phyloP scores from a whole-genome alignment of 2,113 vertebrate species.

The Silurus glanis region DNA sequence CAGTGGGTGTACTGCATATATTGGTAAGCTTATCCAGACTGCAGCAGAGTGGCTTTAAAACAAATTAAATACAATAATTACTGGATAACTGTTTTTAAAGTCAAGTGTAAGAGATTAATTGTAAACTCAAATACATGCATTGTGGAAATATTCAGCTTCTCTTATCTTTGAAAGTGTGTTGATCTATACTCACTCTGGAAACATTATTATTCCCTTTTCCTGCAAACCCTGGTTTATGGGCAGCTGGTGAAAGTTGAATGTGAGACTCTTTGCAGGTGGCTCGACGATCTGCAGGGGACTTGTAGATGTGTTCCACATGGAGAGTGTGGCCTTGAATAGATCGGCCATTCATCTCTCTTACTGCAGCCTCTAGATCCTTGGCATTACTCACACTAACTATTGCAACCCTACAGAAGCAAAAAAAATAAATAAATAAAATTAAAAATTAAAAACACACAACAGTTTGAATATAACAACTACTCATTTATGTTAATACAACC shows the following conservation, averaged over 20 bases:
- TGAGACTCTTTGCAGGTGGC: slow-evolving; percentile 9
- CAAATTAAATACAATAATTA: neutral
- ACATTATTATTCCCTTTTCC: neutral
- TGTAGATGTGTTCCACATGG: slow-evolving; percentile 52
- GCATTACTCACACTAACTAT: slow-evolving; percentile 53
- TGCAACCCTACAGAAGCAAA: slow-evolving; percentile 56
- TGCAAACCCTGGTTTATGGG: neutral
- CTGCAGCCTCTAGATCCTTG: slow-evolving; percentile 51
- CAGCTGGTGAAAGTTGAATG: neutral
- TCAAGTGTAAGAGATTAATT: too few relatives aligned
- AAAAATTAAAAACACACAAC: neutral
- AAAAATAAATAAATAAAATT: too few relatives aligned
- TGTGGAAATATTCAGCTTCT: neutral
- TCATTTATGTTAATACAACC: neutral
- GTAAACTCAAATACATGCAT: neutral
- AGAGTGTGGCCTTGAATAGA: slow-evolving; percentile 44
- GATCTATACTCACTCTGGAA: slow-evolving; percentile 46
- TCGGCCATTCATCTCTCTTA: slow-evolving; percentile 56
- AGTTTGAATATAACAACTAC: neutral
- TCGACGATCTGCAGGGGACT: neutral
- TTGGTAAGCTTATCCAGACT: slow-evolving; percentile 48
- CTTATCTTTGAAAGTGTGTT: neutral
- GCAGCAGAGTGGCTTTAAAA: neutral
- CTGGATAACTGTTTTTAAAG: neutral
- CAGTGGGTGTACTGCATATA: slow-evolving; percentile 52